phyloP scores from a whole-genome alignment of 2,113 vertebrate genomes.

The Ariopsis seemanni region DNA sequence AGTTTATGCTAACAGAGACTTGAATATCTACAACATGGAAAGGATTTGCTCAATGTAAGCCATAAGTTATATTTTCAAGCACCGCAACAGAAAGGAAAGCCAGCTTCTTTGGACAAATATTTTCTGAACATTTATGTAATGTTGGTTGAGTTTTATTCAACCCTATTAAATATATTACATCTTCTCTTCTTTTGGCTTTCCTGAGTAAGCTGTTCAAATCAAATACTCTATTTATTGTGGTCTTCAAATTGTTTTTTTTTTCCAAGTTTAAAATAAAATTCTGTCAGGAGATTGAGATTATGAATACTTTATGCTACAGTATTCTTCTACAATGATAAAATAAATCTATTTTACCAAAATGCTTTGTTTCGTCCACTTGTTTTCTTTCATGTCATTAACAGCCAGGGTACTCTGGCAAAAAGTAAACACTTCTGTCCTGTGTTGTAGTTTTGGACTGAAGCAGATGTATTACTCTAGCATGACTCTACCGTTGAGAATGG shows the following conservation, averaged over 20 bases:
- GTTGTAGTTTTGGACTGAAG: not conserved
- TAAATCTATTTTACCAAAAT: slow-evolving; percentile 50
- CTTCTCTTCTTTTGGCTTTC: slow-evolving; percentile 19
- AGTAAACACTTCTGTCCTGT: not conserved
- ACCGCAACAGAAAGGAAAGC: not conserved
- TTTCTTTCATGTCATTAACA: slow-evolving; percentile 22
- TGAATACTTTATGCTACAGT: slow-evolving; percentile 31
- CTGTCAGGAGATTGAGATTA: slow-evolving; percentile 12
- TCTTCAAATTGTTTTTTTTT: not conserved
- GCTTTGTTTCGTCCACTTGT: not conserved
- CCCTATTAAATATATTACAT: slow-evolving; percentile 50
- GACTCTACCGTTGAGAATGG: not conserved
- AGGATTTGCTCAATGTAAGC: slow-evolving; percentile 18
- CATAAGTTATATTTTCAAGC: slow-evolving; percentile 5
- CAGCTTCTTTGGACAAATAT: slow-evolving; percentile 7
- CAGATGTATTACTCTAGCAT: not conserved
- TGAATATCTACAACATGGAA: not conserved
- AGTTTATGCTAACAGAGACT: not conserved
- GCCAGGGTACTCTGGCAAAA: not conserved
- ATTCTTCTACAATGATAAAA: slow-evolving; percentile 50
- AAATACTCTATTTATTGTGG: slow-evolving; percentile 87
- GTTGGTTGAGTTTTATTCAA: slow-evolving; percentile 91
- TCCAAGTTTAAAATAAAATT: not conserved
- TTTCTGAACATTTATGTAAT: slow-evolving; percentile 58
- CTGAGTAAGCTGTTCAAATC: not conserved